A percentile compares a stretch with the other conserved stretches of the same genome.
phyloP scores from a whole-genome alignment of 2,113 vertebrate genomes.

The Rhadina sibilatrix region DNA sequence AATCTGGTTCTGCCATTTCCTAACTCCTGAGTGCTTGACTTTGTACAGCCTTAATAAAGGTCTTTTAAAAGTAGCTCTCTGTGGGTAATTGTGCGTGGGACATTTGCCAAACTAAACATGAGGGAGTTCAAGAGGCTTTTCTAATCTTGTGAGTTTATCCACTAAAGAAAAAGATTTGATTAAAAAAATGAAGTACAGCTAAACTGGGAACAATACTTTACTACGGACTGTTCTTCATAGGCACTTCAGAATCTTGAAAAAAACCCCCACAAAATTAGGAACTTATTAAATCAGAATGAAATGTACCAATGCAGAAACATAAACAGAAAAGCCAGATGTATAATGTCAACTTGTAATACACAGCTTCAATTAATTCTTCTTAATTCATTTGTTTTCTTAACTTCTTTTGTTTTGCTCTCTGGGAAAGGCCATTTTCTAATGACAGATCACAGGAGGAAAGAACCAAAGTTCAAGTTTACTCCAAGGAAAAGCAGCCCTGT shows the following conservation, averaged over 20 bases:
- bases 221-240: background rate
- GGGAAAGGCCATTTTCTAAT: constrained; percentile 27
- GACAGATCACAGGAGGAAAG: constrained; percentile 11
- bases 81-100: constrained; percentile 15
- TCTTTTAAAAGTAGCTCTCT: background rate
- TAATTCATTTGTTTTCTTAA: constrained; percentile 53
- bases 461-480: background rate
- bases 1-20: background rate
- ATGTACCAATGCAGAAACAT: constrained; percentile 10
- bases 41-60: background rate
- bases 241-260: background rate
- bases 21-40: background rate
- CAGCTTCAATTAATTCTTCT: constrained; percentile 29
- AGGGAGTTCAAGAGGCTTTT: constrained; percentile 54
- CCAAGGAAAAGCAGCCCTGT: background rate
- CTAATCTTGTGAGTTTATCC: constrained; percentile 46
- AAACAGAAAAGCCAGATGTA: constrained; percentile 49
- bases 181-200: constrained; percentile 29
- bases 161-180: constrained; percentile 46
- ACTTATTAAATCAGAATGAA: constrained; percentile 36
- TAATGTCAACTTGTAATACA: constrained; percentile 17
- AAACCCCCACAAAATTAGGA: background rate
- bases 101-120: constrained; percentile 46
- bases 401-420: constrained; percentile 49
- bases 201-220: constrained; percentile 20